Percentiles rank a stretch among this genome's conserved stretches.
Evolutionary conservation across 2,888 invertebrate species (phyloP).

Genomic region (Empis stercorea): DNA sequence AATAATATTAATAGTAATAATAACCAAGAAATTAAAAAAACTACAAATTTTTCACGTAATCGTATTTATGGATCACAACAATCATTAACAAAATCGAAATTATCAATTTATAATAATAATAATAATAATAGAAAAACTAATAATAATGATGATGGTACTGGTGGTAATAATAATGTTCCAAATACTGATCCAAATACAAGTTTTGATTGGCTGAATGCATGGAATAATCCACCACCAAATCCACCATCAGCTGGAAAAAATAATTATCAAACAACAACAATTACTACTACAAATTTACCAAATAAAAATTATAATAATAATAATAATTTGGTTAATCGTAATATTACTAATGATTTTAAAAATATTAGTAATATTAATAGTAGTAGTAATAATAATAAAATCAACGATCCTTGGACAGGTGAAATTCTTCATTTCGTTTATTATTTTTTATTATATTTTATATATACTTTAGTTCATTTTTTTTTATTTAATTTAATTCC

Average conservation of each 20-base stretch:
- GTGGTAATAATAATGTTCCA: conserved; percentile 1
- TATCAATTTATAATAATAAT: conserved; percentile 12
- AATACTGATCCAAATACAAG: conserved; percentile 9
- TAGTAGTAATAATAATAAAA: conserved; percentile 7
- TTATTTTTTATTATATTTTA: conserved; percentile 20
- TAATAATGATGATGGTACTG: conserved; percentile 1
- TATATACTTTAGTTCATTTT: conserved; percentile 17
- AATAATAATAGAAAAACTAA: conserved; percentile 5
- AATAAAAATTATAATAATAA: not conserved
- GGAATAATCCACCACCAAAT: conserved; percentile 15
- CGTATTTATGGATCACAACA: conserved; percentile 17
- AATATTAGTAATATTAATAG: conserved; percentile 1
- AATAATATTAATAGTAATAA: conserved; percentile 8
- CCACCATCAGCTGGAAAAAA: conserved; percentile 7
- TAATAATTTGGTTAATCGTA: not conserved
- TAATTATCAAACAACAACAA: not conserved
- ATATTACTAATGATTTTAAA: not conserved
- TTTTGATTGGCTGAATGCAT: conserved; percentile 16
- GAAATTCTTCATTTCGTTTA: conserved; percentile 40
- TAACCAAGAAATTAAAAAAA: conserved; percentile 5
- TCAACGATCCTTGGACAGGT: conserved; percentile 19
- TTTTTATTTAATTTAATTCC: conserved; percentile 18
- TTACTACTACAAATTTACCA: not conserved
- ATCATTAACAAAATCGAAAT: conserved; percentile 14
- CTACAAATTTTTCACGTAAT: conserved; percentile 14